phyloP scores from a whole-genome alignment of 2,113 vertebrate species.

The Callaeas wilsoni region DNA sequence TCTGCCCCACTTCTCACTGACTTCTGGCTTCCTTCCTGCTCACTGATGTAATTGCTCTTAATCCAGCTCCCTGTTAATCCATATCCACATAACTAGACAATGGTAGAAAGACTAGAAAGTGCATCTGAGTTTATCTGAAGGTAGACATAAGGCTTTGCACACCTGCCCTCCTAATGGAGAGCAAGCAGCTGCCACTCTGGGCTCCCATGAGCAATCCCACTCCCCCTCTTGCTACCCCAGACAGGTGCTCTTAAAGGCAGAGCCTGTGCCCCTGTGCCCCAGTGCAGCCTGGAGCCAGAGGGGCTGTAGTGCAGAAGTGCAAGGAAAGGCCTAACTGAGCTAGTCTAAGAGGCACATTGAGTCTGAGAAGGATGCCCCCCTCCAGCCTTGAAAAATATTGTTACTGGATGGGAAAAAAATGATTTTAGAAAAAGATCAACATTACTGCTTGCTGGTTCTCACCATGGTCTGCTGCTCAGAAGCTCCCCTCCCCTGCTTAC shows the following conservation, averaged over 20 bases:
- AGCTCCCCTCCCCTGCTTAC: not conserved
- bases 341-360: not conserved
- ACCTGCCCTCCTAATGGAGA: not conserved
- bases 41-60: not conserved
- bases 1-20: not conserved
- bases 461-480: not conserved
- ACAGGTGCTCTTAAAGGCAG: not conserved
- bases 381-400: not conserved
- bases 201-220: not conserved
- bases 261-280: not conserved
- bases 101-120: not conserved
- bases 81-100: not conserved
- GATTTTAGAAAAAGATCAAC: not conserved
- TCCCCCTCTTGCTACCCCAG: not conserved
- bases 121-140: not conserved
- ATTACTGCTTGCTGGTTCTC: not conserved
- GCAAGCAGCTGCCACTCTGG: not conserved
- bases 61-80: not conserved
- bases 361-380: not conserved
- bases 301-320: not conserved
- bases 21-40: conserved; percentile 16
- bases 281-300: not conserved
- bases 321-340: not conserved
- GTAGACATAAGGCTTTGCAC: not conserved
- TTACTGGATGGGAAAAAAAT: not conserved